A percentile compares a stretch with the other conserved stretches of the same genome.
Conservation (phyloP, 2,113 vertebrate species). For the Anolis sagrei region DNA sequence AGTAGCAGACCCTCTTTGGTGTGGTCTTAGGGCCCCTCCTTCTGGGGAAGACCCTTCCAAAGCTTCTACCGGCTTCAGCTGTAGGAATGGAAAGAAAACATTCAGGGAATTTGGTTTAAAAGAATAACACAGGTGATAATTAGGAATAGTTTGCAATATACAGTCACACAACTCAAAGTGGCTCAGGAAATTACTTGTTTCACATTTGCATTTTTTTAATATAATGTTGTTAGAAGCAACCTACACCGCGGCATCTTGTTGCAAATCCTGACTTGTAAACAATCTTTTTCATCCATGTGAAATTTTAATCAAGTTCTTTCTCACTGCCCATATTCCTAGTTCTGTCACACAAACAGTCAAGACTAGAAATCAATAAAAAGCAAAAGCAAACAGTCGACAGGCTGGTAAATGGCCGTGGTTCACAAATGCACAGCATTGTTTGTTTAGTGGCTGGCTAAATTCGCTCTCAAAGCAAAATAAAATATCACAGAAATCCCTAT, state of each 20-base stretch:
- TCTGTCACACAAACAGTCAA: neutral
- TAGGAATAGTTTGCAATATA: no score
- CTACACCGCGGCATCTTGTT: neutral
- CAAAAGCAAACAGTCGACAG: neutral
- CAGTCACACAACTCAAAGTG: no score
- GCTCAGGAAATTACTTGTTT: no score
- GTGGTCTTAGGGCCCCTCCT: no score
- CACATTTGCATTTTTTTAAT: no score
- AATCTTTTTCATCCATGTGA: neutral
- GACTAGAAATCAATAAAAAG: constrained; percentile 30
- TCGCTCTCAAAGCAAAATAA: neutral
- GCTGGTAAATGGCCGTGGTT: constrained; percentile 8
- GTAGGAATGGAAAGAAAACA: no score
- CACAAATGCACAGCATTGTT: neutral
- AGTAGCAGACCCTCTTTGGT: no score
- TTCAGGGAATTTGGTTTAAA: no score
- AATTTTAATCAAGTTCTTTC: accelerated
- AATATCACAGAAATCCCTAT: neutral
- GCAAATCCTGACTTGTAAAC: neutral
- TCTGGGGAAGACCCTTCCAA: no score
- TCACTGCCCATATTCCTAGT: neutral
- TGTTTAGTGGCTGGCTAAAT: neutral
- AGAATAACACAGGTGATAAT: no score
- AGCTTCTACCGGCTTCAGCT: no score
- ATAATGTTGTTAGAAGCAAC: no score